These are phyloP conservation scores for Micoletzkya japonica DNA, from an alignment of 2,888 invertebrate species.

Conservation along the genomic window DNA sequence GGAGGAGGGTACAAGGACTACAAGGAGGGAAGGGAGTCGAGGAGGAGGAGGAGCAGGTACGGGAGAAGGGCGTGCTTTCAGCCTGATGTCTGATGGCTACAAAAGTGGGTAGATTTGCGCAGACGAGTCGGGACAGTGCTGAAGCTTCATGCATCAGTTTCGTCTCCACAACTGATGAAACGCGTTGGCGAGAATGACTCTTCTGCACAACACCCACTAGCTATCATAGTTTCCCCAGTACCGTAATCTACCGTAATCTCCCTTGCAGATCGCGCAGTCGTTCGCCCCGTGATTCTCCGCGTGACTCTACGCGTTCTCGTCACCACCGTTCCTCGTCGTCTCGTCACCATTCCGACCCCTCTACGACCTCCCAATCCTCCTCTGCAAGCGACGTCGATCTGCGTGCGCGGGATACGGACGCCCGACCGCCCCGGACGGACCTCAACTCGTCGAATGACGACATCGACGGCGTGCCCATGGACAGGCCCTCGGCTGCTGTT, in stretches of 20 bases:
- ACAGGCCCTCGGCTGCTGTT: neutral
- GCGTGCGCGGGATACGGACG: neutral
- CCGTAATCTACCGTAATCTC: neutral
- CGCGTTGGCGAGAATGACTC: no score
- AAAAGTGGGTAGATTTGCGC: no score
- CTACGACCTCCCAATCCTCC: neutral
- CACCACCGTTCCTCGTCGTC: neutral
- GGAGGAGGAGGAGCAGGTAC: constrained; percentile 10
- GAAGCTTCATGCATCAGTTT: no score
- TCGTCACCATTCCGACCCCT: neutral
- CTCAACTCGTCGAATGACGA: neutral
- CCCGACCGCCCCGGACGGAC: neutral
- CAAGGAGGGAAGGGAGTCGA: neutral
- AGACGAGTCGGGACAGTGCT: no score
- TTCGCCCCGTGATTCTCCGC: neutral
- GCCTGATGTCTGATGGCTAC: no score
- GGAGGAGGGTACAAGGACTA: neutral
- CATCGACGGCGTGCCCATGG: constrained; percentile 23
- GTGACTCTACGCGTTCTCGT: neutral
- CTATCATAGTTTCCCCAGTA: no score
- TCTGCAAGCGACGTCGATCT: constrained; percentile 10
- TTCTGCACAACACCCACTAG: no score
- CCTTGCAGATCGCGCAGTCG: constrained; percentile 16
- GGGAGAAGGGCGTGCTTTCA: no score
- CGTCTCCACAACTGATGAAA: no score